Evolutionary conservation across 2,888 invertebrate genomes (phyloP).

Genomic region (Teleiodes luculella): DNA sequence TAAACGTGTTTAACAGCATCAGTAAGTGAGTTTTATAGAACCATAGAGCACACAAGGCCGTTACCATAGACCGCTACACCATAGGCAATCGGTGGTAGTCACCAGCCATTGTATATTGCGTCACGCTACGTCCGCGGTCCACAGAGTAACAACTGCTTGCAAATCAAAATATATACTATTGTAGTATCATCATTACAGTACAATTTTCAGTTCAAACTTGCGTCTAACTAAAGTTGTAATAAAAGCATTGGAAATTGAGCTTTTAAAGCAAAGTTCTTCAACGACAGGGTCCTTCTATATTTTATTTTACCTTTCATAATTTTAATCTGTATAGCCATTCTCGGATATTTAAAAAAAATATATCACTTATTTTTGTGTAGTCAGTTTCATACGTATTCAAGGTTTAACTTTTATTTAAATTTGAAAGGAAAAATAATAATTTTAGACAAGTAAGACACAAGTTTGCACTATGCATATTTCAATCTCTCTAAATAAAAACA

Average conservation of each 20-base stretch:
- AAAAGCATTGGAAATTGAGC: too few species aligned
- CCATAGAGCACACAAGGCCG: background rate
- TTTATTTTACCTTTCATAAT: too few species aligned
- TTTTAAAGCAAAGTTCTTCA: too few species aligned
- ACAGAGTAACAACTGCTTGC: slow-evolving; percentile 65
- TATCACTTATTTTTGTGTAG: too few species aligned
- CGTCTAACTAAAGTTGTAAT: too few species aligned
- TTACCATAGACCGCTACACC: slow-evolving; percentile 55
- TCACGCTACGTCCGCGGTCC: slow-evolving; percentile 55
- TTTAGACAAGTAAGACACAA: background rate
- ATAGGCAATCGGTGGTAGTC: slow-evolving; percentile 57
- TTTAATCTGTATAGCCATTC: too few species aligned
- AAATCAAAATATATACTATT: slow-evolving; percentile 42
- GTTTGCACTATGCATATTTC: background rate
- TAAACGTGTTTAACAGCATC: too few species aligned
- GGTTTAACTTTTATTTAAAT: too few species aligned
- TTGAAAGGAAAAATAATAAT: too few species aligned
- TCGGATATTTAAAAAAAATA: too few species aligned
- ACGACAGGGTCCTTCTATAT: too few species aligned
- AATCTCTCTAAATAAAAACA: slow-evolving; percentile 15
- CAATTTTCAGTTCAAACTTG: too few species aligned
- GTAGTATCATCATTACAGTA: background rate
- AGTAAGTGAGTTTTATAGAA: background rate
- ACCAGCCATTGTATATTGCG: slow-evolving; percentile 66
- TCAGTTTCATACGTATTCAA: background rate